These are phyloP conservation scores for Schlechtendalia chinensis DNA, from an alignment of 1,140 invertebrate species.

Conservation along the genomic window DNA sequence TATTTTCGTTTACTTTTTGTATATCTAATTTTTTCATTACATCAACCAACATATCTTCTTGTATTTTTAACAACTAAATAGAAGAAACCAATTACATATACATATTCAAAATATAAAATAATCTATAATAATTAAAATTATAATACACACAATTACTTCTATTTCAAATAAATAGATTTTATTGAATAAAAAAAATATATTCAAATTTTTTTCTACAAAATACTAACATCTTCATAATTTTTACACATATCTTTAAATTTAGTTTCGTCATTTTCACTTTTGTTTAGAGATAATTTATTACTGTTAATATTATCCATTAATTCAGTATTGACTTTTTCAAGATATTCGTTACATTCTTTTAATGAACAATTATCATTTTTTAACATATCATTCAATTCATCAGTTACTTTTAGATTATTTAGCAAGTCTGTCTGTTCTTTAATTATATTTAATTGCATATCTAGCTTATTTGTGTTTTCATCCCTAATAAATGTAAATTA, in stretches of 20 bases:
- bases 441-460: not conserved
- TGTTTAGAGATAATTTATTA: not conserved
- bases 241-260: conserved; percentile 26
- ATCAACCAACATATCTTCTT: conserved; percentile 1
- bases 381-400: conserved; percentile 12
- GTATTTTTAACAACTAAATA: conserved; percentile 28
- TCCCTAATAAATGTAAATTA: conserved; percentile 4
- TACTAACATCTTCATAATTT: conserved; percentile 35
- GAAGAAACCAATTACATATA: not conserved
- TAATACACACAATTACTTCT: too few relatives aligned
- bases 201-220: not conserved
- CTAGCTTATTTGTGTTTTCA: not conserved
- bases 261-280: not conserved
- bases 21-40: not conserved
- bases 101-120: not conserved
- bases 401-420: not conserved
- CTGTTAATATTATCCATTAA: conserved; percentile 7
- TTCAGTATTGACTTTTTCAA: conserved; percentile 14
- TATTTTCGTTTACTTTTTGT: conserved; percentile 11
- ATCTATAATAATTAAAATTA: not conserved
- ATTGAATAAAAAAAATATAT: not conserved
- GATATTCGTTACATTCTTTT: conserved; percentile 16
- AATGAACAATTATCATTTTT: conserved; percentile 15
- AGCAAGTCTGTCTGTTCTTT: conserved; percentile 1
- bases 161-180: not conserved